Evolutionary conservation across 2,797 vertebrate genomes (phyloP).

Genomic region (Corythornis leucogaster): DNA sequence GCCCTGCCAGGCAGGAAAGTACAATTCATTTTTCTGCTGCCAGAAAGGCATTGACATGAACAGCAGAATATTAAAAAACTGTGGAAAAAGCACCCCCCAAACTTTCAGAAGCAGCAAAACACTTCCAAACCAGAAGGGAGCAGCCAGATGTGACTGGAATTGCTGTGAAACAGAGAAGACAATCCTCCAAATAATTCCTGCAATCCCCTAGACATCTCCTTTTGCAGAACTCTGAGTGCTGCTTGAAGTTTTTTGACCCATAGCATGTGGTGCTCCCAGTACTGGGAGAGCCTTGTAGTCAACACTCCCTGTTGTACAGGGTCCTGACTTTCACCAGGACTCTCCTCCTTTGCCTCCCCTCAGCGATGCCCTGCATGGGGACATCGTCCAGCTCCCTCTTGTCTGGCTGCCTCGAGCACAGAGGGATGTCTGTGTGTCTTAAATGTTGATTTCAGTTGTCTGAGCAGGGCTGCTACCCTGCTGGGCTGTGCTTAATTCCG

Average conservation of each 20-base stretch:
- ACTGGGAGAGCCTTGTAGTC: not conserved
- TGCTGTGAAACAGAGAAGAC: not conserved
- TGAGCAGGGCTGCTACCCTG: not conserved
- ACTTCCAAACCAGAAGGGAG: not conserved
- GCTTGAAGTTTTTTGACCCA: not conserved
- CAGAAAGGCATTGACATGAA: conserved; percentile 16
- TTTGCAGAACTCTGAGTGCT: not conserved
- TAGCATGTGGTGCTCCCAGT: rapidly evolving
- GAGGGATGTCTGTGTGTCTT: not conserved
- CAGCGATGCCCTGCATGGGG: rapidly evolving
- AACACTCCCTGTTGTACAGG: not conserved
- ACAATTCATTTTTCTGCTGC: conserved; percentile 66
- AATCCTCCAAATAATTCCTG: not conserved
- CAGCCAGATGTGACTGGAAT: conserved; percentile 8
- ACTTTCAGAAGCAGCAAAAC: not conserved
- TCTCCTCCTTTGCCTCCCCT: not conserved
- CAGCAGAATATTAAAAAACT: not conserved
- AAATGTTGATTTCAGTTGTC: not conserved
- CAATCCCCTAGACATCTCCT: not conserved
- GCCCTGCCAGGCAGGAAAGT: conserved; percentile 45
- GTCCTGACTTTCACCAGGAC: not conserved
- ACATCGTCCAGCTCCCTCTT: not conserved
- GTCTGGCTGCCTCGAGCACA: not conserved
- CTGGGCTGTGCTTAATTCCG: conserved; percentile 21
- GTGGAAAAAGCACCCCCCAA: not conserved